Conservation (phyloP, 2,888 invertebrate genomes). For the Agrochola lota region DNA sequence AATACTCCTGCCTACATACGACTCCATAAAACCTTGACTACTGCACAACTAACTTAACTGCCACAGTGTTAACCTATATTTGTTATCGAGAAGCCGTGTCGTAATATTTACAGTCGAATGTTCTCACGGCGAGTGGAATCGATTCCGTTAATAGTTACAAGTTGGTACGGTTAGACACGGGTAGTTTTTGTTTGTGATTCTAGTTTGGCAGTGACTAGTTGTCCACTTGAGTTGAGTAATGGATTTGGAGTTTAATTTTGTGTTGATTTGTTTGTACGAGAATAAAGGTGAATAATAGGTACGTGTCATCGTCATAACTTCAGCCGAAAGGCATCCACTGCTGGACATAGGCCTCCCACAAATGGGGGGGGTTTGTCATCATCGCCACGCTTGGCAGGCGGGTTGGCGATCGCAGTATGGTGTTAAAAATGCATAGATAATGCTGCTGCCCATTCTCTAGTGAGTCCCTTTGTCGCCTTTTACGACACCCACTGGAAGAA, state of each 20-base stretch:
- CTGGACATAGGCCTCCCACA: too few species aligned
- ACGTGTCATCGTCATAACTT: too few species aligned
- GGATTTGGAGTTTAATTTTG: constrained; percentile 8
- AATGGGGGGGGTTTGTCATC: too few species aligned
- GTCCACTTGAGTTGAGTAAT: constrained; percentile 22
- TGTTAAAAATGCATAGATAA: too few species aligned
- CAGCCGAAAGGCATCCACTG: too few species aligned
- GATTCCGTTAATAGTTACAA: constrained; percentile 73
- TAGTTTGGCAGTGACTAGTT: constrained; percentile 24
- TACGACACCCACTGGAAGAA: too few species aligned
- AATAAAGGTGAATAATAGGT: too few species aligned
- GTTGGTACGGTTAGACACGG: constrained; percentile 76
- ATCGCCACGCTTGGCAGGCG: too few species aligned
- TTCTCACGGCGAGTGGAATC: constrained; percentile 80
- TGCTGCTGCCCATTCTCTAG: too few species aligned
- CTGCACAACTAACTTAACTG: neutral
- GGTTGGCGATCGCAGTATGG: too few species aligned
- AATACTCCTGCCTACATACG: neutral
- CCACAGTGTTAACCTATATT: constrained; percentile 73
- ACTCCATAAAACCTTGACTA: constrained; percentile 45
- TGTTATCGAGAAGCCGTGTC: constrained; percentile 73
- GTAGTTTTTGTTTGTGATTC: constrained; percentile 70
- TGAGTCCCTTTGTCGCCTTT: too few species aligned
- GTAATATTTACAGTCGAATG: constrained; percentile 74
- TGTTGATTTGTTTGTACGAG: neutral